Percentiles rank a stretch among this genome's conserved stretches.
phyloP scores from a whole-genome alignment of 2,888 invertebrate genomes.

The Elmis aenea region DNA sequence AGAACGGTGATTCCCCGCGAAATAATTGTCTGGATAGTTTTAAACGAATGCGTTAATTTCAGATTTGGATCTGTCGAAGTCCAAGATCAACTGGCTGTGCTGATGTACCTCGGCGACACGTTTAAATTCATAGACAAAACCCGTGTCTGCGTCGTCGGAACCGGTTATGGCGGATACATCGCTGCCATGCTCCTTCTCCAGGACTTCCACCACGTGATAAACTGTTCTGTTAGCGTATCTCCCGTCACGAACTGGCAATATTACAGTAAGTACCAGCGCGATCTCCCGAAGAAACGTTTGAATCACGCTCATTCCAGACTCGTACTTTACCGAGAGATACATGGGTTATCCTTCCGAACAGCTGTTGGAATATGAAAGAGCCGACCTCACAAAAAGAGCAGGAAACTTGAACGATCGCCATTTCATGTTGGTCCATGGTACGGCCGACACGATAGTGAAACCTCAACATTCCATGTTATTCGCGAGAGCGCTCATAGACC shows the following conservation, averaged over 20 bases:
- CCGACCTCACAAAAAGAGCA: conserved; percentile 75
- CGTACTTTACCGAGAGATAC: conserved; percentile 87
- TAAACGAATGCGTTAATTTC: no score
- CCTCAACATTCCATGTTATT: conserved; percentile 83
- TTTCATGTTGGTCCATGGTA: conserved; percentile 73
- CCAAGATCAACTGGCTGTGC: conserved; percentile 57
- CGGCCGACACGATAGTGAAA: conserved; percentile 80
- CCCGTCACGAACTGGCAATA: conserved; percentile 82
- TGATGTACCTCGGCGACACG: conserved; percentile 71
- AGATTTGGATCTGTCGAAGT: conserved; percentile 60
- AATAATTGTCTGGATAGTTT: no score
- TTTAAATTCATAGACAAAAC: conserved; percentile 76
- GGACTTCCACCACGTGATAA: conserved; percentile 70
- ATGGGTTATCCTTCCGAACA: conserved; percentile 70
- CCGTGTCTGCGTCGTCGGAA: conserved; percentile 80
- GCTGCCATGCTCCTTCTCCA: conserved; percentile 74
- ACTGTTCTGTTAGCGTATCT: conserved; percentile 81
- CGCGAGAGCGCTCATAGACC: conserved; percentile 74
- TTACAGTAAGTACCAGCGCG: conserved; percentile 63
- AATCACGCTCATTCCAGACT: conserved; percentile 57
- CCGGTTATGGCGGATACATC: conserved; percentile 85
- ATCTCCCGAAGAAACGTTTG: background rate
- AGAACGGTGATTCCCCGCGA: no score
- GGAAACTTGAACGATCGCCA: conserved; percentile 66
- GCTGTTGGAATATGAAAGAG: conserved; percentile 64